A percentile compares a stretch with the other conserved stretches of the same genome.
phyloP scores from a whole-genome alignment of 2,113 vertebrate genomes.

The Oceanodroma tethys region DNA sequence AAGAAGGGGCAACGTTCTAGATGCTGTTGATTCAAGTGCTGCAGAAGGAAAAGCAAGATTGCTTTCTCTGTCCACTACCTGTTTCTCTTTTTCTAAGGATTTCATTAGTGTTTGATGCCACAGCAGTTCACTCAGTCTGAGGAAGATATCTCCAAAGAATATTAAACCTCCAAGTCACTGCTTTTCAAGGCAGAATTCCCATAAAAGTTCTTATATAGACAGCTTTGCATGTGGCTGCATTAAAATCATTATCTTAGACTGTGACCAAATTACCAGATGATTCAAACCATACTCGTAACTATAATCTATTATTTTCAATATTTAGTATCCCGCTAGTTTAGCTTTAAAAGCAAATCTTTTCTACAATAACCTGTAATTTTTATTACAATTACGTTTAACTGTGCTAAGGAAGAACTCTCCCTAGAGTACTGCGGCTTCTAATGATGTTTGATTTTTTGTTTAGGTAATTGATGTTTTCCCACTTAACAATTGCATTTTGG shows the following conservation, averaged over 20 bases:
- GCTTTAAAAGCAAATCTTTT: neutral
- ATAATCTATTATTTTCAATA: neutral
- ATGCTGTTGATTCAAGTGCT: neutral
- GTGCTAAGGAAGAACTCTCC: neutral
- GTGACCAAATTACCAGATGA: neutral
- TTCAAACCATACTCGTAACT: fast-evolving
- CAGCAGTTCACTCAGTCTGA: neutral
- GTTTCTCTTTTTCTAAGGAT: neutral
- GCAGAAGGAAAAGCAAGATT: neutral
- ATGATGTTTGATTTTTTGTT: neutral
- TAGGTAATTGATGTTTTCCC: neutral
- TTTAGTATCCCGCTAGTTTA: neutral
- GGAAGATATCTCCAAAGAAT: neutral
- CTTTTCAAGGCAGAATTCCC: neutral
- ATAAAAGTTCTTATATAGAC: neutral
- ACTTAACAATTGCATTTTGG: neutral
- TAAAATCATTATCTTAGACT: neutral
- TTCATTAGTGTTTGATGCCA: neutral
- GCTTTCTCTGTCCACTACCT: neutral
- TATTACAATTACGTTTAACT: neutral
- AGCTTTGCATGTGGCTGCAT: neutral
- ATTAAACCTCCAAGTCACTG: neutral
- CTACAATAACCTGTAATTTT: neutral
- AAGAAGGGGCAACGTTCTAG: neutral
- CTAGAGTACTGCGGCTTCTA: neutral